Base-by-base conservation (phyloP, 2,113 vertebrate species). In the Gymnogyps californianus region DNA sequence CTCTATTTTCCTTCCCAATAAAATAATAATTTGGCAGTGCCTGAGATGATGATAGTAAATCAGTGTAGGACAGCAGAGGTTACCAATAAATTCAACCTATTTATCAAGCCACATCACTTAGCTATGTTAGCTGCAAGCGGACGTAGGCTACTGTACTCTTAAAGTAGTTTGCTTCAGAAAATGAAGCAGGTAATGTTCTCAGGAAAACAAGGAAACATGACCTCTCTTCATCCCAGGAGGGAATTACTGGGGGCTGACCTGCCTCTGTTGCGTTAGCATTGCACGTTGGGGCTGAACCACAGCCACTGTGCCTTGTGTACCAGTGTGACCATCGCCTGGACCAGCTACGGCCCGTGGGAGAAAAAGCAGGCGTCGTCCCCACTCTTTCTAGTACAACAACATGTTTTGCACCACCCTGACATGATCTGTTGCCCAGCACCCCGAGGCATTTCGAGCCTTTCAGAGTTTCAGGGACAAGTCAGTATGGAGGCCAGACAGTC, bases 11-110 rank as follows among this genome's bases (percentile, higher is more conserved):
- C 96, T 98, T 96, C 83, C 93, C 97, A 98, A 95, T 97, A 97
- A 98, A 98, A 97, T 96, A 97, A 97, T 97, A 97, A 97, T 97
- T 97, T 97, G 97, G 98, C 97, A 97, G 88, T 86, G 89, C 89
- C 76, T 95, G 96, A 94, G 88, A 96, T 97, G 95, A 93, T 95
- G 94, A 97, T 93, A 97, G 95, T 97, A 98, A 98, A 98, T 98
- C 97, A 97, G 91, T 79, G 95, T 89, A 96, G 95, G 97, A 94
- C 96, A 97, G 97, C 85, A 94, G 87, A 91, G 94, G 93, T 95
- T 94, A 88, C 89, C 4, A 61, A 95, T 95, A 97, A 83, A 86
- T 94, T 94, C 95, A 93, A 93, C 95, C 88, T 90, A 97, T 97
- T 98, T 95, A 97, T 98, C 98, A 98, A 94, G 52, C 59, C 75